phyloP scores from a whole-genome alignment of 35 echinoderm and acorn worm genomes.

The Amphiura filiformis region DNA sequence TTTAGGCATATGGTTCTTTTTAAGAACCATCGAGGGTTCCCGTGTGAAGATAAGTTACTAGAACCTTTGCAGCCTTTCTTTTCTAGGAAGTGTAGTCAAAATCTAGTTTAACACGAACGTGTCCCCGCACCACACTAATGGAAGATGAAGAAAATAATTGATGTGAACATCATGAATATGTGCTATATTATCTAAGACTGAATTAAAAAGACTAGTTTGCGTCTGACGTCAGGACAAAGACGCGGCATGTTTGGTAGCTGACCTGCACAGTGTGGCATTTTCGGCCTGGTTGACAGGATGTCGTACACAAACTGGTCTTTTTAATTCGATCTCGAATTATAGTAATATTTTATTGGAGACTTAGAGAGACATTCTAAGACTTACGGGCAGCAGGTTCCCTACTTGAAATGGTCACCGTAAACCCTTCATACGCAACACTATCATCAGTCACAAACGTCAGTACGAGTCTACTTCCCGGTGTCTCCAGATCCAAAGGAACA shows the following conservation, averaged over 20 bases:
- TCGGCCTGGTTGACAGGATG: not conserved
- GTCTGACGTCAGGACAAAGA: not conserved
- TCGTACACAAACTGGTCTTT: not conserved
- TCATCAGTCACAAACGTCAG: not conserved
- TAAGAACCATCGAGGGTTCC: no score
- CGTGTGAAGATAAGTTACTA: no score
- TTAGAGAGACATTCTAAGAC: not conserved
- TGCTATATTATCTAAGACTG: no score
- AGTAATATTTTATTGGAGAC: not conserved
- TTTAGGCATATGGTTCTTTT: no score
- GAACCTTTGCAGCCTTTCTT: no score
- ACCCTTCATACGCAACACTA: not conserved
- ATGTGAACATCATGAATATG: no score
- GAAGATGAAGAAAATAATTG: no score
- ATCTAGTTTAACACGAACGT: no score
- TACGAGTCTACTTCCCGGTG: not conserved
- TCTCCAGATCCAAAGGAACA: not conserved
- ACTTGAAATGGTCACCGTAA: not conserved
- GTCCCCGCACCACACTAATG: no score
- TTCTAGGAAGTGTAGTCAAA: no score
- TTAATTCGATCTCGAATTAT: not conserved
- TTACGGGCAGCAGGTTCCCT: not conserved
- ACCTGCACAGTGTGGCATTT: no score
- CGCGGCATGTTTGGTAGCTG: no score
- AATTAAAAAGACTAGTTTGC: not conserved